Percentiles rank a stretch among this genome's conserved stretches.
Evolutionary conservation across 2,113 vertebrate genomes (phyloP).

Genomic region (Theristicus caerulescens): DNA sequence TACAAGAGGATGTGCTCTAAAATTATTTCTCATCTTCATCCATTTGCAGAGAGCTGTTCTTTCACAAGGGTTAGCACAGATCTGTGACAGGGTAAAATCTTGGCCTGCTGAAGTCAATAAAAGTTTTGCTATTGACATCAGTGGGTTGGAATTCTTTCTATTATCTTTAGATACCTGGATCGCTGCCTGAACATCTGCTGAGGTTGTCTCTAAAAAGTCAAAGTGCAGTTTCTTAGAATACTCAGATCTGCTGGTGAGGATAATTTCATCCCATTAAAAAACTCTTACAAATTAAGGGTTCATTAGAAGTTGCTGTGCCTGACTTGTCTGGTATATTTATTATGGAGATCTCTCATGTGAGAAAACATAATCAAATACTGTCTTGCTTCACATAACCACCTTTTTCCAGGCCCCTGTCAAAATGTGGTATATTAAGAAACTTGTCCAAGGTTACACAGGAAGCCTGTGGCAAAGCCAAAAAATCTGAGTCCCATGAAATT

Average conservation of each 20-base stretch:
- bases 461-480: not conserved
- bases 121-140: not conserved
- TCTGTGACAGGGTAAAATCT: not conserved
- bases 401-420: not conserved
- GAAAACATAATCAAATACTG: not conserved
- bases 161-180: slow-evolving; percentile 11
- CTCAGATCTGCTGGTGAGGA: not conserved
- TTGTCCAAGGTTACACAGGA: not conserved
- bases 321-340: not conserved
- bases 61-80: not conserved
- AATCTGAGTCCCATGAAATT: not conserved
- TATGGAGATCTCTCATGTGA: not conserved
- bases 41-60: not conserved
- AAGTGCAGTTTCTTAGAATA: not conserved
- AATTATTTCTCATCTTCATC: not conserved
- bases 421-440: not conserved
- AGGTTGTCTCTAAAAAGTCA: not conserved
- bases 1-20: not conserved
- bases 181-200: slow-evolving; percentile 26
- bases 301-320: not conserved
- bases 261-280: not conserved
- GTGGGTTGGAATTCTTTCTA: not conserved
- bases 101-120: not conserved
- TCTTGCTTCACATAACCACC: not conserved
- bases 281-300: not conserved